A percentile compares a stretch with the other conserved stretches of the same genome.
Evolutionary conservation across 2,113 vertebrate species (phyloP).

Genomic region (Labeo rohita): DNA sequence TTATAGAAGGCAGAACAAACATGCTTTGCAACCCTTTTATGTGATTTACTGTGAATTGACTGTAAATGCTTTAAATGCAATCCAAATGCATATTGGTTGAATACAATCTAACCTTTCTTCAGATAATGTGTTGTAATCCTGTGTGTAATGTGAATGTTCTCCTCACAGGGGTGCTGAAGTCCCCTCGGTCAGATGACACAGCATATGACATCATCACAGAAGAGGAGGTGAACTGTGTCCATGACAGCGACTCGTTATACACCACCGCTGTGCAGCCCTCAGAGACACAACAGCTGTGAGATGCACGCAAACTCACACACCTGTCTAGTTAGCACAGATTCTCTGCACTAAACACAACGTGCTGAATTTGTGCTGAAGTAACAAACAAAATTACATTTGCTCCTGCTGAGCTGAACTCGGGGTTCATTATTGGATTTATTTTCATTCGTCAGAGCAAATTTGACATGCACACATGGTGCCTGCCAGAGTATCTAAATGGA

Average conservation of each 20-base stretch:
- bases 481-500: neutral
- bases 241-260: conserved; percentile 78
- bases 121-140: neutral
- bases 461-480: conserved; percentile 9
- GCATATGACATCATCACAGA: conserved; percentile 95
- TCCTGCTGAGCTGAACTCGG: conserved; percentile 28
- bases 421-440: conserved; percentile 31
- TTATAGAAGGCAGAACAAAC: neutral
- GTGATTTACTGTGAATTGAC: neutral
- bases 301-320: conserved; percentile 53
- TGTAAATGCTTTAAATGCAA: neutral
- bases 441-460: conserved; percentile 9
- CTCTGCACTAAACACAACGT: conserved; percentile 21
- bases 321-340: neutral
- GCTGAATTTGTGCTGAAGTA: neutral
- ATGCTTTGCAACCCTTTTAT: neutral
- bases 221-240: conserved; percentile 87
- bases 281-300: conserved; percentile 82
- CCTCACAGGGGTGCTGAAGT: conserved; percentile 65
- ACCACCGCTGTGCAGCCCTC: conserved; percentile 73
- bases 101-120: neutral
- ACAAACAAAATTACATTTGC: neutral
- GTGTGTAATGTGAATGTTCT: conserved; percentile 17
- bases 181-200: conserved; percentile 79
- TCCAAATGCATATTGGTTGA: neutral